Base-by-base conservation (phyloP, 92 coral and sea anemone genomes). In the Montipora capitata region DNA sequence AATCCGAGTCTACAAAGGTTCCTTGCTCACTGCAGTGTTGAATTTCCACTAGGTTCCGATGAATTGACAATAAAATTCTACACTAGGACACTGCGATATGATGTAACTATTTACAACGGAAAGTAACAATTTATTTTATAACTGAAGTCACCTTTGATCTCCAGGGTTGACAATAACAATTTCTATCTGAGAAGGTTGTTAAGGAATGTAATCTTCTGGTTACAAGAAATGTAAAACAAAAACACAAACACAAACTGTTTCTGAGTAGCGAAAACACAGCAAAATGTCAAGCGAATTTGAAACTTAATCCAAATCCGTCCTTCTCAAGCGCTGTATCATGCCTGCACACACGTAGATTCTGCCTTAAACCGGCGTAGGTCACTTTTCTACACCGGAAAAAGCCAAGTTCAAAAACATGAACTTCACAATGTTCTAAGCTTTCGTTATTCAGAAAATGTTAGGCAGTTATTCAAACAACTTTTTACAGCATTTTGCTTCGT, bases 111-210 rank as follows among this genome's bases (percentile, higher is more conserved):
- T 40, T 79, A 48, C 74, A 66, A 44, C 27, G 27, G 63, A 65
- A 0, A 5, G 20, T 44, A 69, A 40, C 0, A 41, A 40, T 3
- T 2, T 44, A 18, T 3, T 3, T 35, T 35, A 35, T n/a, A n/a
- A 51, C 45, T 48, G 5, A 27, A 20, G 90, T 92, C 92, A 92
- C 87, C 95, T 92, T 64, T 84, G 89, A 38, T 88, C 95, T 71
- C 89, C 66, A 16, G 92, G 77, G 63, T 67, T 74, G 8, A 92
- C 90, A n/a, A 92, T 73, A 1, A 91, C 90, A 65, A 92, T 92
- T 92, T 92, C 95, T 83, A 92, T 84, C 95, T 92, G 90, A 40
- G 59, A 40, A 17, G 41, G 56, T 3, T 27, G 90, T 92, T 81
- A 92, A 92, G 74, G 95, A 68, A 82, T 15, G 4, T 13, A 20